Percentiles rank a stretch among this genome's conserved stretches.
Conservation (phyloP, 2,888 invertebrate species). For the Lithophane ornitopus region DNA sequence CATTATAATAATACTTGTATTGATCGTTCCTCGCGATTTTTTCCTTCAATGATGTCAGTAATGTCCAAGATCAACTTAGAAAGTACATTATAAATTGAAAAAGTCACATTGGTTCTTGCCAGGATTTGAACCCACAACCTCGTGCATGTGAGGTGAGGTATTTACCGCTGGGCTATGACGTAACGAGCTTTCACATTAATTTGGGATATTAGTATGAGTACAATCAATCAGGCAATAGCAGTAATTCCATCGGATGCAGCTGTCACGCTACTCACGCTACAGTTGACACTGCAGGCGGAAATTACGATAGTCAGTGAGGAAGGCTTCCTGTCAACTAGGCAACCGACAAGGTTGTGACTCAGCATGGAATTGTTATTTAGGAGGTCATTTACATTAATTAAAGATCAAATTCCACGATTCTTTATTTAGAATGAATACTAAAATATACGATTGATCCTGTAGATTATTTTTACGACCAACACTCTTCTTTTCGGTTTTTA, state of each 20-base stretch:
- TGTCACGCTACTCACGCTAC: slow-evolving; percentile 22
- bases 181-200: too few species aligned
- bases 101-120: too few species aligned
- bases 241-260: slow-evolving; percentile 24
- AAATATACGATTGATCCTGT: not conserved
- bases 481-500: too few species aligned
- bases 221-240: slow-evolving; percentile 1
- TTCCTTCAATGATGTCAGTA: too few species aligned
- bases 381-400: not conserved
- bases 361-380: slow-evolving; percentile 4
- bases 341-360: not conserved
- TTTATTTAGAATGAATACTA: not conserved
- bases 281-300: slow-evolving; percentile 17
- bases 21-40: too few species aligned
- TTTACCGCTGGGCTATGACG: too few species aligned
- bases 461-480: not conserved
- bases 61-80: too few species aligned
- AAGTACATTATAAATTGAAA: too few species aligned
- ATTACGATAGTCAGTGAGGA: slow-evolving; percentile 26
- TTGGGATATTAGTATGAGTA: not conserved
- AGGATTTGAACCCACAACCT: too few species aligned
- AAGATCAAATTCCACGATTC: not conserved
- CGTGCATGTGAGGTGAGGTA: too few species aligned
- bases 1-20: too few species aligned
- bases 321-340: not conserved